phyloP scores from a whole-genome alignment of 2,888 invertebrate genomes.

The Trichacis sp. region DNA sequence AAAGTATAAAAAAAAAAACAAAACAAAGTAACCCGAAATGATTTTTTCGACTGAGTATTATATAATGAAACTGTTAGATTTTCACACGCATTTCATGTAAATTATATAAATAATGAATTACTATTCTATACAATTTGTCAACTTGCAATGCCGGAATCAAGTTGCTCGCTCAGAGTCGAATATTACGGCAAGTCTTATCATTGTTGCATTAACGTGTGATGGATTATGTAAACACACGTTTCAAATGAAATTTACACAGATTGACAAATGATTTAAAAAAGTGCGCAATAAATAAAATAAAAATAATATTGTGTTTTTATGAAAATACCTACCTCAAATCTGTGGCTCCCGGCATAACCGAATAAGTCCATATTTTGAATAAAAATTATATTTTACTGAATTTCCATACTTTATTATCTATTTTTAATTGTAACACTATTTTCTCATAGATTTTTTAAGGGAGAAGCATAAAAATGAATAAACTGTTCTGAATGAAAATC shows the following conservation, averaged over 20 bases:
- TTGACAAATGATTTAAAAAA: constrained; percentile 37
- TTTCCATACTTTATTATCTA: no score
- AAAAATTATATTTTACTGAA: no score
- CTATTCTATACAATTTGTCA: constrained; percentile 4
- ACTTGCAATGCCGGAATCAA: neutral
- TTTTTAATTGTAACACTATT: no score
- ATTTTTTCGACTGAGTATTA: constrained; percentile 22
- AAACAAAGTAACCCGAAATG: constrained; percentile 20
- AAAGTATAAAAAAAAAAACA: no score
- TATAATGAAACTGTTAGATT: constrained; percentile 24
- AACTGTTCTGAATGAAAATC: no score
- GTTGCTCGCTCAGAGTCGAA: neutral
- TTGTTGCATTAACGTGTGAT: constrained; percentile 21
- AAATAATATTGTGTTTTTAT: no score
- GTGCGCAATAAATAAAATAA: constrained; percentile 37
- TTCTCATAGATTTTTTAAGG: no score
- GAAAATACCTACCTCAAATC: no score
- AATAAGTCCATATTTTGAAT: no score
- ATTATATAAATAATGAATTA: constrained; percentile 32
- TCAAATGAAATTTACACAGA: constrained; percentile 39
- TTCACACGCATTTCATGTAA: constrained; percentile 39
- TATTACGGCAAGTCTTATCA: constrained; percentile 1
- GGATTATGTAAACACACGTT: constrained; percentile 37
- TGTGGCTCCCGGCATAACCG: no score
- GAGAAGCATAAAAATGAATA: no score